Percentiles rank a stretch among this genome's conserved stretches.
phyloP scores from a whole-genome alignment of 2,888 invertebrate species.

The Drosophila mayaguana region DNA sequence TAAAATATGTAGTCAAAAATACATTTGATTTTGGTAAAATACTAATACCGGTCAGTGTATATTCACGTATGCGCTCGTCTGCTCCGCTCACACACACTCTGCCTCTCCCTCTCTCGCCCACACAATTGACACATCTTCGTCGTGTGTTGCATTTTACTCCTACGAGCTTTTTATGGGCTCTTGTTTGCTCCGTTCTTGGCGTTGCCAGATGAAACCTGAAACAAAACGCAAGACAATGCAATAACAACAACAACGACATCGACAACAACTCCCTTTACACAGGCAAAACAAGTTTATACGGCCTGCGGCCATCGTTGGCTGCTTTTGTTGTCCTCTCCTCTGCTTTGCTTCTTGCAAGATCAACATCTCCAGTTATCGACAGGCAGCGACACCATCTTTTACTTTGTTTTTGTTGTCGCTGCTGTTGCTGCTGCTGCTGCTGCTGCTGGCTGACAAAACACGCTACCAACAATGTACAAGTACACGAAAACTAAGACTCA shows the following conservation, averaged over 20 bases:
- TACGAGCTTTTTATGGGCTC: conserved; percentile 73
- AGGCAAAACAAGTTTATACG: conserved; percentile 80
- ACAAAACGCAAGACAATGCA: conserved; percentile 78
- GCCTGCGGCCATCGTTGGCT: conserved; percentile 59
- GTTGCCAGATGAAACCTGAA: conserved; percentile 80
- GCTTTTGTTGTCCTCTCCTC: conserved; percentile 57
- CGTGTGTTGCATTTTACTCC: conserved; percentile 68
- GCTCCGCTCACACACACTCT: conserved; percentile 6
- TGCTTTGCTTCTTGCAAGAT: conserved; percentile 72
- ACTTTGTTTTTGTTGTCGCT: conserved; percentile 50
- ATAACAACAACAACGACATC: conserved; percentile 47
- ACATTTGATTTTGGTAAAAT: too few relatives aligned
- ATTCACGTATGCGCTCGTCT: conserved; percentile 2
- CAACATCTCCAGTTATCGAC: conserved; percentile 79
- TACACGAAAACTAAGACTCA: conserved; percentile 42
- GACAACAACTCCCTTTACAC: conserved; percentile 72
- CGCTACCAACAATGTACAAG: conserved; percentile 56
- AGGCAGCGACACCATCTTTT: conserved; percentile 77
- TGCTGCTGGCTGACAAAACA: conserved; percentile 55
- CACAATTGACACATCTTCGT: conserved; percentile 78
- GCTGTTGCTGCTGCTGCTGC: conserved; percentile 33
- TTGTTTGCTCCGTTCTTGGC: conserved; percentile 74
- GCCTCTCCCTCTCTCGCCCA: conserved; percentile 50
- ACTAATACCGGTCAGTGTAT: neutral
- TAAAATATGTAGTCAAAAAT: too few relatives aligned